Evolutionary conservation across 1,140 invertebrate genomes (phyloP), one percentile per base, ranked within the genome.

Genomic region (Ceratina australensis): DNA sequence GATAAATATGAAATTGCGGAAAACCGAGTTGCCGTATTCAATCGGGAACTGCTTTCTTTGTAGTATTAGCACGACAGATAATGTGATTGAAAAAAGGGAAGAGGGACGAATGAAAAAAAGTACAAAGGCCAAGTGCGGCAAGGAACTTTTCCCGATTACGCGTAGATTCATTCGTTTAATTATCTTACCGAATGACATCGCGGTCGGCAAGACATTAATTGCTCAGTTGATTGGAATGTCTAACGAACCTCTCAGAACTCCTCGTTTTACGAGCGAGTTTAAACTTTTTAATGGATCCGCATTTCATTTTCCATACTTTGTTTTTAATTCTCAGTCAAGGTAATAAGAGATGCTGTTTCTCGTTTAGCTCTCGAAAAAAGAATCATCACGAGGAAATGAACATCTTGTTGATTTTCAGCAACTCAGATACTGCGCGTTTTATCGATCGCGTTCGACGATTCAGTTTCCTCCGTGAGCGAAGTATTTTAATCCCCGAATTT

Each of bases 271-370:
- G 42, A 52, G 47, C 65, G 56, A 56, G 76, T 83, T 50, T 13
- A 61, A 77, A 61, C 71, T 71, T 77, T 83, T 74, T 65, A 67
- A 82, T 69, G 57, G 76, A 54, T 54, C 49, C 54, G 42, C 72
- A 63, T 76, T 59, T 10, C 22, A 66, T 57, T 67, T 72, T 42
- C 20, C 49, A 8, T 20, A 2, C 26, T 52, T 13, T 67, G 52
- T 56, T 42, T 65, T 76, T 26, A 57, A 59, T 79, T 26, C 77
- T 61, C 54, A n/a, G 67, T 81, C 52, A 22, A 47, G 18, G 59
- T 60, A 82, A 80, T 71, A 71, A 76, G 49, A 61, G 66, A 22
- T 28, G 61, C 59, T 47, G 33, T 47, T 20, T 74, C 28, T 56
- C 16, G 60, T 74, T 18, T n/a, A n/a, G n/a, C 20, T 24, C 7